Conservation (phyloP, 2,113 vertebrate genomes). For the Dromiciops gliroides region DNA sequence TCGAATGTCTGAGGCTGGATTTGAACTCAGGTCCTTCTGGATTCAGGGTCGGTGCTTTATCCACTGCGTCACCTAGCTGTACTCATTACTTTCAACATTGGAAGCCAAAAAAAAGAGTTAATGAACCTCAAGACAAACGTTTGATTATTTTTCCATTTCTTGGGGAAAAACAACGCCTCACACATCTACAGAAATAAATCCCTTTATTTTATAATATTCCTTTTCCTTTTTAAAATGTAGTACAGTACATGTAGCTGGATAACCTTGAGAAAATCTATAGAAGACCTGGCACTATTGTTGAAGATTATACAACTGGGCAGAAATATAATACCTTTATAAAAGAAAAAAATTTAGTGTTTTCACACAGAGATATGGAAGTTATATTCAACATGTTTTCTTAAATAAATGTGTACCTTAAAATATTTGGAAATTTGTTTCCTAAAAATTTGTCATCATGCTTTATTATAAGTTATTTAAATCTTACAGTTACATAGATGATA, state of each 20-base stretch:
- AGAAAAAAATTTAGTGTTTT: conserved; percentile 78
- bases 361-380: conserved; percentile 79
- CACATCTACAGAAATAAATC: conserved; percentile 84
- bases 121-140: not conserved
- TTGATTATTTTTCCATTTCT: conserved; percentile 47
- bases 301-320: conserved; percentile 84
- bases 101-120: not conserved
- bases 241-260: conserved; percentile 85
- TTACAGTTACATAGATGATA: conserved; percentile 78
- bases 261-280: conserved; percentile 83
- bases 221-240: conserved; percentile 84
- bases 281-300: conserved; percentile 89
- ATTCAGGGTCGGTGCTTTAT: too few relatives aligned
- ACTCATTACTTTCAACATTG: not conserved
- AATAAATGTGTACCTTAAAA: conserved; percentile 78
- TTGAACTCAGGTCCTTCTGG: too few relatives aligned
- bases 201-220: conserved; percentile 87
- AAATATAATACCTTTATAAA: conserved; percentile 81
- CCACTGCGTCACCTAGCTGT: too few relatives aligned
- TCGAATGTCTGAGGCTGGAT: too few relatives aligned
- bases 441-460: conserved; percentile 87
- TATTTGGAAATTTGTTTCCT: conserved; percentile 78
- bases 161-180: conserved; percentile 56
- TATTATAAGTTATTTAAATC: conserved; percentile 70
- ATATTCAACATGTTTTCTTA: conserved; percentile 78